Evolutionary conservation across 2,888 invertebrate genomes (phyloP).

Genomic region (Nezara viridula): DNA sequence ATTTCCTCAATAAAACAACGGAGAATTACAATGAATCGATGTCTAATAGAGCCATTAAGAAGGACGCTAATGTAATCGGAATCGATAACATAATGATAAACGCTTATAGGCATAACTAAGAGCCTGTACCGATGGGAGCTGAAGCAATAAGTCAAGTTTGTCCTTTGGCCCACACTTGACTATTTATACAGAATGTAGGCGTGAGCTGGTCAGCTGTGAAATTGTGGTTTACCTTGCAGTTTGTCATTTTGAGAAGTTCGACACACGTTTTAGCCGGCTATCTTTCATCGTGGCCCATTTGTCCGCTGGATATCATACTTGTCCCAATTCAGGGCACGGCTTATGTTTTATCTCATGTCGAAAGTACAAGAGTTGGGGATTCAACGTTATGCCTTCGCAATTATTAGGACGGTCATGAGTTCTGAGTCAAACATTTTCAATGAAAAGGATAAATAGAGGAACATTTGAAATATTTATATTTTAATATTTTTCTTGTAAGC

Average conservation of each 20-base stretch:
- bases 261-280: constrained; percentile 32
- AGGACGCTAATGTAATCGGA: constrained; percentile 21
- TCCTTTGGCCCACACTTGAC: constrained; percentile 47
- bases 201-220: constrained; percentile 14
- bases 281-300: constrained; percentile 27
- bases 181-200: constrained; percentile 48
- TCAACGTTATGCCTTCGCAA: background rate
- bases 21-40: background rate
- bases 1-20: background rate
- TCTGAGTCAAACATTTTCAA: no score
- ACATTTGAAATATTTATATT: no score
- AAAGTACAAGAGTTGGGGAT: background rate
- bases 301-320: constrained; percentile 23
- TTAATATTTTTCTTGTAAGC: no score
- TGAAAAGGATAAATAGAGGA: no score
- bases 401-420: no score
- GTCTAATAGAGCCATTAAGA: constrained; percentile 32
- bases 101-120: constrained; percentile 23
- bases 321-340: background rate
- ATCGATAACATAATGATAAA: background rate
- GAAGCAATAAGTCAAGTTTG: constrained; percentile 32
- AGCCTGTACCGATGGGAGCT: background rate
- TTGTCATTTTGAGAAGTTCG: constrained; percentile 13
- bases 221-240: constrained; percentile 47
- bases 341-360: background rate